Evolutionary conservation across 2,888 invertebrate genomes (phyloP), one percentile per base, ranked within the genome.

Genomic region (Ditylenchus weischeri): DNA sequence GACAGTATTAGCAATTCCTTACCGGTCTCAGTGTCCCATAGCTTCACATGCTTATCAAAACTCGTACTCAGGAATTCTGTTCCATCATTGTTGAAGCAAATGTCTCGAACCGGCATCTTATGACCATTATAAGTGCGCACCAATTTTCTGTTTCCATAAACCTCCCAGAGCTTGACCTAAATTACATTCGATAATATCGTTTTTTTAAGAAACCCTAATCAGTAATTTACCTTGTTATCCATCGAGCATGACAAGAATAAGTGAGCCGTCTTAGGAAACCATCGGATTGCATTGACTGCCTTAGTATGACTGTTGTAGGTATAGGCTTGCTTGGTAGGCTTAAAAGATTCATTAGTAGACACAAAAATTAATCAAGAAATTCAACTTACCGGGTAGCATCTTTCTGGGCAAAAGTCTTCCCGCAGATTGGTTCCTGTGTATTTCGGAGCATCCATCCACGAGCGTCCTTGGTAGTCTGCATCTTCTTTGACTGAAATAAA

Each of bases 1-100:
- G 13, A 29, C 21, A 65, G 18, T 47, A 18, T 23, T 35, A 36
- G 36, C 35, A n/a, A n/a, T 0, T 5, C 15, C 72, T 36, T 47
- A 73, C 96, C 96, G 0, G 91, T 92, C 86, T 99, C 98, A 0
- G 96, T 96, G 84, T 99, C 96, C 98, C 98, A 99, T 57, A 99
- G 86, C 86, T 98, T 98, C 68, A 96, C 92, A 83, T 91, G 95
- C 64, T 94, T 89, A 86, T 94, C 94, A 85, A 94, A 96, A 0
- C 89, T 90, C 54, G 95, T 94, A 0, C 94, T 94, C 4, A 98
- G 85, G 84, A 99, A 98, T 80, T 91, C 89, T 51, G 89, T 89
- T 0, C 98, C 98, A 51, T 88, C 87, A 83, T 94, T 95, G 84
- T 95, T 94, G 86, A 98, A 99, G 83, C 91, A 90, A 73, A 94